Conservation (phyloP, 2,113 vertebrate species). For the Spermophilus dauricus region DNA sequence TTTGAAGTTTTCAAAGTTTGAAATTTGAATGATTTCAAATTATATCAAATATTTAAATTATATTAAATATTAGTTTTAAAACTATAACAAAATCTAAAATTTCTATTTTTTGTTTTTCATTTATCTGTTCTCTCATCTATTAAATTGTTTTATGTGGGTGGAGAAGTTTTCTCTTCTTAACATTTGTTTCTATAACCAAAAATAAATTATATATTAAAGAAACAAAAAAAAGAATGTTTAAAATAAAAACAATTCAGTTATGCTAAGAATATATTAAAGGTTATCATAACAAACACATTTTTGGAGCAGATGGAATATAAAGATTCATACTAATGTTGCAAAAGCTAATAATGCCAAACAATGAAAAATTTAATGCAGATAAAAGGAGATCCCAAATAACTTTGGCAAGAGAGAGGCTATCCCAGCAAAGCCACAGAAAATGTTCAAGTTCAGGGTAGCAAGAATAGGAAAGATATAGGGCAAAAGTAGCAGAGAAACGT, state of each 20-base stretch:
- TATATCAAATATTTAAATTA: slow-evolving; percentile 86
- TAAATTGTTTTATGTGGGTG: slow-evolving; percentile 88
- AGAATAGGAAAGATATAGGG: neutral
- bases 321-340: neutral
- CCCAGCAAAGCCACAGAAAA: neutral
- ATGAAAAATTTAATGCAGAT: neutral
- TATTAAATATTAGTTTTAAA: slow-evolving; percentile 84
- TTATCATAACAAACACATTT: slow-evolving; percentile 15
- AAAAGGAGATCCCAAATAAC: neutral
- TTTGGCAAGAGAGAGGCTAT: neutral
- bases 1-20: slow-evolving; percentile 81
- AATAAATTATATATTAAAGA: slow-evolving; percentile 91
- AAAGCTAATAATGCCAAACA: neutral
- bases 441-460: neutral
- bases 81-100: slow-evolving; percentile 90
- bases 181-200: slow-evolving; percentile 91
- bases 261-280: neutral
- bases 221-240: slow-evolving; percentile 20
- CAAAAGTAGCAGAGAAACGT: neutral
- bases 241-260: neutral
- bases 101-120: slow-evolving; percentile 86
- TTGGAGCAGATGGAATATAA: neutral
- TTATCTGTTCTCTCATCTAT: slow-evolving; percentile 89
- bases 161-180: slow-evolving; percentile 88
- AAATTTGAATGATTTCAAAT: slow-evolving; percentile 91